A percentile compares a stretch with the other conserved stretches of the same genome.
Evolutionary conservation across 2,888 invertebrate species (phyloP).

Genomic region (Diplolepis rosae): DNA sequence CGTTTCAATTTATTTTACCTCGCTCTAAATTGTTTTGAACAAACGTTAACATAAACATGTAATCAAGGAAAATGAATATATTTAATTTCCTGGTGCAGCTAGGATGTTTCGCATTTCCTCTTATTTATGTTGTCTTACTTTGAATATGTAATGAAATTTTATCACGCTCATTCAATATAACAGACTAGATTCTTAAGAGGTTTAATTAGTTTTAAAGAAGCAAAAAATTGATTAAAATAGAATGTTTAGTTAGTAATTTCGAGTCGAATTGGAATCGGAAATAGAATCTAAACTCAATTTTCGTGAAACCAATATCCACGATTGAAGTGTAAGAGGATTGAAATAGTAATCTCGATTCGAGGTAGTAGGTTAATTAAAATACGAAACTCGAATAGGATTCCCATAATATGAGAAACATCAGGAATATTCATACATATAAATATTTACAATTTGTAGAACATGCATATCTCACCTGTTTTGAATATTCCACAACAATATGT

Average conservation of each 20-base stretch:
- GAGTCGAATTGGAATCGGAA: conserved; percentile 27
- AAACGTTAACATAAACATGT: background rate
- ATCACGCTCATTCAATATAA: too few species aligned
- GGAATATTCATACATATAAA: background rate
- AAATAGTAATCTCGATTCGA: conserved; percentile 23
- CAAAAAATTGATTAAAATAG: too few species aligned
- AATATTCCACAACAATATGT: background rate
- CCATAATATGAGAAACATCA: background rate
- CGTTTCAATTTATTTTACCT: conserved; percentile 21
- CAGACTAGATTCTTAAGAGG: too few species aligned
- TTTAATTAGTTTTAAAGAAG: too few species aligned
- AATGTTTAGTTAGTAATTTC: conserved; percentile 9
- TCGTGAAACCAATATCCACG: conserved; percentile 28
- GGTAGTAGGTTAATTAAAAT: conserved; percentile 18
- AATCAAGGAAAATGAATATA: conserved; percentile 9
- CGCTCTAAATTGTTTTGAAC: conserved; percentile 16
- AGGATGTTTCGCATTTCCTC: too few species aligned
- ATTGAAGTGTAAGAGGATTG: conserved; percentile 30
- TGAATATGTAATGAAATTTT: too few species aligned
- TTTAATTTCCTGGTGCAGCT: conserved; percentile 11
- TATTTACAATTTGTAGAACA: background rate
- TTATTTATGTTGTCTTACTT: too few species aligned
- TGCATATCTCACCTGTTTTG: background rate
- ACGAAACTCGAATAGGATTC: conserved; percentile 3
- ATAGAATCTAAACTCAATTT: conserved; percentile 29